Percentiles rank a stretch among this genome's conserved stretches.
phyloP scores from a whole-genome alignment of 2,113 vertebrate genomes.

The Apteryx mantelli region DNA sequence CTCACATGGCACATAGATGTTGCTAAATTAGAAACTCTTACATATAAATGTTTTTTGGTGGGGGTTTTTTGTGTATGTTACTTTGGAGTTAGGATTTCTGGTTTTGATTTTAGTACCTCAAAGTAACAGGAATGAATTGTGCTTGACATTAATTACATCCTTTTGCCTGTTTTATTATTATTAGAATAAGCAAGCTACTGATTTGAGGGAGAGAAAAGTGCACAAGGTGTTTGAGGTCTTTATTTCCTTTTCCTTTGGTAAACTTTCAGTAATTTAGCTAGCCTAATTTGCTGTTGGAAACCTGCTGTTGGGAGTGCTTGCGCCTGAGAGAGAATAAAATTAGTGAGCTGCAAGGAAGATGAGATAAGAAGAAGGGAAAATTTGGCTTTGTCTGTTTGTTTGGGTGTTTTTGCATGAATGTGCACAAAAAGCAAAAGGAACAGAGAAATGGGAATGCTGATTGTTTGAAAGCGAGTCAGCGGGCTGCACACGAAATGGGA shows the following conservation, averaged over 20 bases:
- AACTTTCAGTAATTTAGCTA: constrained; percentile 61
- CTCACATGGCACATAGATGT: constrained; percentile 1
- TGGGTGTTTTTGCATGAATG: neutral
- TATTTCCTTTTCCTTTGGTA: constrained; percentile 68
- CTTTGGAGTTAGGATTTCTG: constrained; percentile 60
- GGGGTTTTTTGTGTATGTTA: neutral
- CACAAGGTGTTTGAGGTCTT: constrained; percentile 60
- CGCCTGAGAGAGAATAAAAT: constrained; percentile 2
- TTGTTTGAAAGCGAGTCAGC: neutral
- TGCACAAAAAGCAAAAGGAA: neutral
- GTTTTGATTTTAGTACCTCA: constrained; percentile 59
- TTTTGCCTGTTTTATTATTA: constrained; percentile 67
- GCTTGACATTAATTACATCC: constrained; percentile 66
- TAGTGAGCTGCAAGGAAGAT: constrained; percentile 32
- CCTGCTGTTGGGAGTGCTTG: constrained; percentile 33
- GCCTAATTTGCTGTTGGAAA: constrained; percentile 59
- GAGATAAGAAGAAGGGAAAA: neutral
- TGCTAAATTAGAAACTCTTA: constrained; percentile 25
- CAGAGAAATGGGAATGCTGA: neutral
- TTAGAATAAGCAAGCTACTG: constrained; percentile 65
- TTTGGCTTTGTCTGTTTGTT: neutral
- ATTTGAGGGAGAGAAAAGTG: constrained; percentile 43
- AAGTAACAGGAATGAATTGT: constrained; percentile 51
- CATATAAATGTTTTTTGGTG: constrained; percentile 7
- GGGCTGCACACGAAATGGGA: neutral